Evolutionary conservation across 2,797 vertebrate genomes (phyloP), one percentile per base, ranked within the genome.

Genomic region (Caiman crocodilus): DNA sequence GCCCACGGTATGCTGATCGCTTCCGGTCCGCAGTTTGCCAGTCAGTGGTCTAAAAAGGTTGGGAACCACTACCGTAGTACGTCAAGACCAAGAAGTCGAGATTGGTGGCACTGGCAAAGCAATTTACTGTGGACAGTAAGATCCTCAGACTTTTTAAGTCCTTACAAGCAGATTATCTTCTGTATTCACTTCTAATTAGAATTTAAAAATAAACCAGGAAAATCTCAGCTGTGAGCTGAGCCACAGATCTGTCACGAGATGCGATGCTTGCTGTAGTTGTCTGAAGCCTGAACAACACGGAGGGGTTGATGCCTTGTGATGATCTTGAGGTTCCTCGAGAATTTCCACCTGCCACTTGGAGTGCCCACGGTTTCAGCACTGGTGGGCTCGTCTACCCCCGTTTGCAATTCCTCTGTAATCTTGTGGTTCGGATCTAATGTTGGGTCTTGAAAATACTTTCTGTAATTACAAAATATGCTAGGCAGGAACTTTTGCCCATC

Each of bases 141-240:
- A 86, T 71, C 65, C 75, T 64, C 20, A 82, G 75, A 18, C 17
- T 82, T 42, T 42, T 91, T 30, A 90, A 89, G 83, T 90, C 71
- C 79, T 90, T 85, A 73, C 67, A 94, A 94, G 35, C 74, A 88
- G 89, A 61, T 93, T 23, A 67, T 78, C 59, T 30, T 92, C 32
- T 91, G 84, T 84, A 64, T 85, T 94, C 93, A 42, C 82, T 15
- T 77, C 21, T 0, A 1, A 21, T 23, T 86, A 80, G 78, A 92
- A 78, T 82, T 60, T 67, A 63, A 87, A 92, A 95, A 83, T 60
- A 86, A 79, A 60, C 14, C 85, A 88, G 71, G 69, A 73, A 90
- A 90, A 15, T 30, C 20, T 85, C 3, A 3, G 4, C 81, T 82
- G 42, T 88, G 75, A 90, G n/a, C 63, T 79, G 74, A 90, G 65